Evolutionary conservation across 2,113 vertebrate genomes (phyloP), one percentile per base, ranked within the genome.

Genomic region (Phasianus colchicus): DNA sequence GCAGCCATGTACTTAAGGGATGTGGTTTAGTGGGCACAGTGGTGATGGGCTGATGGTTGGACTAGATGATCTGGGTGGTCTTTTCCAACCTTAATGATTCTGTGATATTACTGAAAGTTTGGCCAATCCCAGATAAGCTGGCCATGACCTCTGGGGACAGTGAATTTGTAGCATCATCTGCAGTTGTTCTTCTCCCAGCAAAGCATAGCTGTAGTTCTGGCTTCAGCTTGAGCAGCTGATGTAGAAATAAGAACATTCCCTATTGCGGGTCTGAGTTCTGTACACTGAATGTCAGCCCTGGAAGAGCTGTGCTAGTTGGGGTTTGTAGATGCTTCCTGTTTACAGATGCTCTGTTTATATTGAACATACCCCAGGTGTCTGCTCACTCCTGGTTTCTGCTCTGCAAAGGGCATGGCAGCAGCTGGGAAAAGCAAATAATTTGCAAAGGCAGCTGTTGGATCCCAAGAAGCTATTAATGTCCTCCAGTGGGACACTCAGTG

Each of bases 251-350:
- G 11, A 29, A 25, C 0, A 0, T 38, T 75, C 34, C 21, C 73
- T 63, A 24, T 29, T 47, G 50, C 27, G 6, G 15, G 11, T 67
- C 9, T 17, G 86, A 32, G 52, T 15, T 91, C 27, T 8, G 21
- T 2, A 19, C 8, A 3, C 0, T 1, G 11, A 0, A 1, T 73
- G 29, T 24, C 40, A 19, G 71, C 29, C 50, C 54, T 38, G 25
- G 42, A 45, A 75, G n/a, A 71, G 93, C 55, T 10, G 18, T 25
- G 50, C 32, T 6, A 8, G 43, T n/a, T 42, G 61, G 48, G 36
- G 20, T 27, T 57, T 80, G 40, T 36, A 11, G 61, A 25, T 55
- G 66, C 16, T 81, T 90, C 65, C 83, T 91, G 84, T 88, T 89
- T 83, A 45, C 42, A 78, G 63, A 57, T 27, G 13, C 2, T 38